These are phyloP conservation scores for Mesoclemmys tuberculata DNA, from an alignment of 2,113 vertebrate species.

Conservation along the genomic window DNA sequence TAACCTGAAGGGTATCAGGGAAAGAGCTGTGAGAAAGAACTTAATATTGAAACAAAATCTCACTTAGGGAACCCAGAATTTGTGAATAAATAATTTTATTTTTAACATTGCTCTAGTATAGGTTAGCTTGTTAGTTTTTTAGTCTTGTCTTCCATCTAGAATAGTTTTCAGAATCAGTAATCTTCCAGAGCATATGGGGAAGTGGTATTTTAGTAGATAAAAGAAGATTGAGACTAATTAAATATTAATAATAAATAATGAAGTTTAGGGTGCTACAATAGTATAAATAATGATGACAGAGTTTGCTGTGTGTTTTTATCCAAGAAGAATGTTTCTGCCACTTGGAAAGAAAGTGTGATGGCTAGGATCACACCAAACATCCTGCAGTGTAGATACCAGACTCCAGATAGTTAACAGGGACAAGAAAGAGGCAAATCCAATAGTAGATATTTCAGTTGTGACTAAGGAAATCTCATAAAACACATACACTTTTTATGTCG, in stretches of 20 bases:
- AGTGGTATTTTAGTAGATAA: neutral
- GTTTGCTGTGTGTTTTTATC: neutral
- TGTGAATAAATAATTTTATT: neutral
- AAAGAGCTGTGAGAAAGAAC: neutral
- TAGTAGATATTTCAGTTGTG: constrained; percentile 27
- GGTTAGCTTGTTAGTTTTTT: neutral
- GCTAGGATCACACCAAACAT: neutral
- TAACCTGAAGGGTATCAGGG: neutral
- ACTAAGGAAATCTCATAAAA: constrained; percentile 13
- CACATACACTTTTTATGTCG: neutral
- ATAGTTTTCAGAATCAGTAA: neutral
- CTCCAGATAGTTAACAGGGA: neutral
- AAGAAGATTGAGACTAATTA: neutral
- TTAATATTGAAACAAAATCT: neutral
- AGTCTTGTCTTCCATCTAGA: neutral
- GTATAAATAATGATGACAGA: neutral
- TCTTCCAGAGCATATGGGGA: neutral
- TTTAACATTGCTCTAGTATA: neutral
- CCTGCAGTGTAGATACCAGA: neutral
- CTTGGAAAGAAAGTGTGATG: neutral
- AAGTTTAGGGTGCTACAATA: neutral
- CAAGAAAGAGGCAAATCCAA: constrained; percentile 5
- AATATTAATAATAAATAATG: constrained; percentile 12
- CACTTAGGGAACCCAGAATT: neutral
- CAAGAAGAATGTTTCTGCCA: neutral